phyloP scores from a whole-genome alignment of 2,113 vertebrate genomes.

The Caloenas nicobarica region DNA sequence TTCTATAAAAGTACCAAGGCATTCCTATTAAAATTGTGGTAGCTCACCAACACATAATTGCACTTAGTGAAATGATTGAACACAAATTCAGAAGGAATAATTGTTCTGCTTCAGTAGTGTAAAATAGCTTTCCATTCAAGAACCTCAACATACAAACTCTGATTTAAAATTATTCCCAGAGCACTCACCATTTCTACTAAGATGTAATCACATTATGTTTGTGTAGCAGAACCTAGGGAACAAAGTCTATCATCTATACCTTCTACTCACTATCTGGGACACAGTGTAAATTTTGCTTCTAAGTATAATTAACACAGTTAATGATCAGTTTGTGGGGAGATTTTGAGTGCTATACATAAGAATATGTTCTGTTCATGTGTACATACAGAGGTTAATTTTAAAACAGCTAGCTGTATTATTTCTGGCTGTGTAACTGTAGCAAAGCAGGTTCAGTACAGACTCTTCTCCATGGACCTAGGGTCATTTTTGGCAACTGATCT shows the following conservation, averaged over 20 bases:
- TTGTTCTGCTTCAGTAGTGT: not conserved
- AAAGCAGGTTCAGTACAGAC: not conserved
- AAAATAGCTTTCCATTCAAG: not conserved
- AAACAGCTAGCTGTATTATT: not conserved
- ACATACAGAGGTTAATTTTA: not conserved
- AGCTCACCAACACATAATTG: not conserved
- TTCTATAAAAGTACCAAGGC: not conserved
- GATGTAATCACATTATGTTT: not conserved
- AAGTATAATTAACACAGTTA: not conserved
- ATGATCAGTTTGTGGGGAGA: not conserved
- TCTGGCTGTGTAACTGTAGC: not conserved
- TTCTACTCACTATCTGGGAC: not conserved
- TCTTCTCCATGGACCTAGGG: not conserved
- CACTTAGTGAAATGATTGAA: not conserved
- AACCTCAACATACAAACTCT: not conserved
- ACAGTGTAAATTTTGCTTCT: not conserved
- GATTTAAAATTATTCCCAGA: not conserved
- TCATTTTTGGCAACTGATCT: not conserved
- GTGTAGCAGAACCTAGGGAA: not conserved
- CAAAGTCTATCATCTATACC: not conserved
- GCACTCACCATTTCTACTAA: not conserved
- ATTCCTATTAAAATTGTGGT: not conserved
- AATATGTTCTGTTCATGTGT: not conserved
- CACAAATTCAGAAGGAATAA: not conserved
- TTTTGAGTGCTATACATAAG: not conserved